phyloP scores from a whole-genome alignment of 2,888 invertebrate species.

The Cylindroiulus punctatus region DNA sequence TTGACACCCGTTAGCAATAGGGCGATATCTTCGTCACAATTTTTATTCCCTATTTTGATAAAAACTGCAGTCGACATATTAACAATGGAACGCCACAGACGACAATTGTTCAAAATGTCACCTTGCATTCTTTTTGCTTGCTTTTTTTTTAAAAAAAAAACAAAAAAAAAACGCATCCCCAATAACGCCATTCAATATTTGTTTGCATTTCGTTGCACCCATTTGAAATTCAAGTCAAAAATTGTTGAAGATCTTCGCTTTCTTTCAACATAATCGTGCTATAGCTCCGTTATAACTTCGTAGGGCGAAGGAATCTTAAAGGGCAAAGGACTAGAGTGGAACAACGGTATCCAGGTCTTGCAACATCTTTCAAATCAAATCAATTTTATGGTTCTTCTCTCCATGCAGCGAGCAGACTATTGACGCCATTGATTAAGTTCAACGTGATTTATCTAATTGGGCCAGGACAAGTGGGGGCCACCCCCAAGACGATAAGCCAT shows the following conservation, averaged over 20 bases:
- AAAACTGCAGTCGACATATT: no score
- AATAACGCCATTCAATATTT: no score
- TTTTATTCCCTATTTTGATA: no score
- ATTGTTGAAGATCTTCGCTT: not conserved
- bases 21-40: no score
- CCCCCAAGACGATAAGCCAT: not conserved
- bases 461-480: not conserved
- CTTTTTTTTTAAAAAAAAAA: no score
- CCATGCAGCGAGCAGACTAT: constrained; percentile 4
- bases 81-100: no score
- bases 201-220: no score
- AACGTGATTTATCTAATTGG: constrained; percentile 34
- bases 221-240: no score
- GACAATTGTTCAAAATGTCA: no score
- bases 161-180: no score
- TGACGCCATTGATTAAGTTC: constrained; percentile 36
- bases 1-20: no score
- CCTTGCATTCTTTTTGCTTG: no score
- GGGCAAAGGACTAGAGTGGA: not conserved
- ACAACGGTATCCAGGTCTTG: not conserved
- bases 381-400: constrained; percentile 1
- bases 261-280: not conserved
- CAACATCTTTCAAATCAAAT: constrained; percentile 8
- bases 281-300: not conserved
- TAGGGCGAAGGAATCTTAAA: not conserved